These are phyloP conservation scores for Platorchestia sp. DNA, from an alignment of 1,140 invertebrate genomes.

Conservation along the genomic window DNA sequence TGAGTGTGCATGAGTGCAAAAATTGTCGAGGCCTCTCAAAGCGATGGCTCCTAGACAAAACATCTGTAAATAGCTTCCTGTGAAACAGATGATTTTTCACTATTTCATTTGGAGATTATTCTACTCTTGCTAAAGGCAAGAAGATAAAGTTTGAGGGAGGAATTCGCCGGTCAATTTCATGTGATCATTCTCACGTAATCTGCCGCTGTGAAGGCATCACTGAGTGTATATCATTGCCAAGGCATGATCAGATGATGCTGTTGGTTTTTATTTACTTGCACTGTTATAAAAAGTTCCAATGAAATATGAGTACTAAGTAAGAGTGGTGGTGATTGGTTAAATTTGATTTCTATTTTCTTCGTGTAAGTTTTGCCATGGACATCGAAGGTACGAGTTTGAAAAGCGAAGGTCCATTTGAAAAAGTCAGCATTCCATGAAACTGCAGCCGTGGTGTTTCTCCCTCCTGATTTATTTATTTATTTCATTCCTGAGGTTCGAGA, in stretches of 20 bases:
- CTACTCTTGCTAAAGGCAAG: neutral
- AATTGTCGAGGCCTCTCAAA: constrained; percentile 30
- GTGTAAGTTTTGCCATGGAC: neutral
- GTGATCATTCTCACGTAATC: neutral
- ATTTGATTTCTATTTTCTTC: neutral
- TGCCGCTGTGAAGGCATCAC: neutral
- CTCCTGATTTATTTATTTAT: neutral
- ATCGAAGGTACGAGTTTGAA: neutral
- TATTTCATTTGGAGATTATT: constrained; percentile 6
- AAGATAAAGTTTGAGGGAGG: neutral
- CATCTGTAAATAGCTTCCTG: constrained; percentile 38
- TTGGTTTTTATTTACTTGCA: no score
- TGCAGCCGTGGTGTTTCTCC: neutral
- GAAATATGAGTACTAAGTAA: neutral
- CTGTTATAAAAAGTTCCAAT: no score
- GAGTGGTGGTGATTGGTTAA: neutral
- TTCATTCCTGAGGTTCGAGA: neutral
- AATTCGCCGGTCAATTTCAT: neutral
- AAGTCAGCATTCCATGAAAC: neutral
- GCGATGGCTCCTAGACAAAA: constrained; percentile 30
- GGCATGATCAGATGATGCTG: neutral
- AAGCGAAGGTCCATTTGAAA: neutral
- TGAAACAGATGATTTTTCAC: constrained; percentile 6
- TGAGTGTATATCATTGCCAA: neutral
- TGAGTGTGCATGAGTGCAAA: constrained; percentile 46